A percentile compares a stretch with the other conserved stretches of the same genome.
Evolutionary conservation across 2,113 vertebrate genomes (phyloP).

Genomic region (Gallinago paraguaiae): DNA sequence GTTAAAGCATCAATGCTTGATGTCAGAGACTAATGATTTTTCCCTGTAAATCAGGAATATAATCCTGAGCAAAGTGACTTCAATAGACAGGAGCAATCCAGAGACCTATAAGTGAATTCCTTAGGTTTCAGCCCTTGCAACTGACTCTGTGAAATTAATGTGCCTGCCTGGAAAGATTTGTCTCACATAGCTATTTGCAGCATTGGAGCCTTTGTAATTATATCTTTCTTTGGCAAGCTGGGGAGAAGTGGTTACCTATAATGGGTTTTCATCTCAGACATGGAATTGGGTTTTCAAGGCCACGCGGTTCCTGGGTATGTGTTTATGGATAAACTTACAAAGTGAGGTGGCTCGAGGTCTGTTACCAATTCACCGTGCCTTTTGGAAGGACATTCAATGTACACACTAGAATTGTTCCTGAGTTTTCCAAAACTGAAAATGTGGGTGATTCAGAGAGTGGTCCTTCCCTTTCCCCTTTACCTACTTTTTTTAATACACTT

Average conservation of each 20-base stretch:
- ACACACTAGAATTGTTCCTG: background rate
- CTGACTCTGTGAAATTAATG: background rate
- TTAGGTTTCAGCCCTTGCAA: background rate
- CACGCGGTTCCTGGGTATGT: background rate
- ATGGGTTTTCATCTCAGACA: background rate
- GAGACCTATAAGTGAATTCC: background rate
- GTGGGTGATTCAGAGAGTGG: accelerated
- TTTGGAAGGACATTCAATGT: accelerated
- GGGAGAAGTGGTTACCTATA: background rate
- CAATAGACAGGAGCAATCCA: background rate
- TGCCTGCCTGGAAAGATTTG: background rate
- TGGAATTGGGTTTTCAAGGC: background rate
- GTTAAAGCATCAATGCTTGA: accelerated
- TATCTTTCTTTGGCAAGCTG: background rate
- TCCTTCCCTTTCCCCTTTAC: background rate
- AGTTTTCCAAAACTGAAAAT: background rate
- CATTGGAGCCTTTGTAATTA: background rate
- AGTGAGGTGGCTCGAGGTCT: accelerated
- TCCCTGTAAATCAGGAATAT: background rate
- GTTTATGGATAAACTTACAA: background rate
- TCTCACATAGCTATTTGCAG: background rate
- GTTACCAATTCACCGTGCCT: background rate
- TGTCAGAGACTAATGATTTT: background rate
- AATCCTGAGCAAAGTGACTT: background rate
- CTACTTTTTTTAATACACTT: background rate